A percentile compares a stretch with the other conserved stretches of the same genome.
These are phyloP conservation scores for Phoebastria nigripes DNA, from an alignment of 2,797 vertebrate genomes.

Conservation along the genomic window DNA sequence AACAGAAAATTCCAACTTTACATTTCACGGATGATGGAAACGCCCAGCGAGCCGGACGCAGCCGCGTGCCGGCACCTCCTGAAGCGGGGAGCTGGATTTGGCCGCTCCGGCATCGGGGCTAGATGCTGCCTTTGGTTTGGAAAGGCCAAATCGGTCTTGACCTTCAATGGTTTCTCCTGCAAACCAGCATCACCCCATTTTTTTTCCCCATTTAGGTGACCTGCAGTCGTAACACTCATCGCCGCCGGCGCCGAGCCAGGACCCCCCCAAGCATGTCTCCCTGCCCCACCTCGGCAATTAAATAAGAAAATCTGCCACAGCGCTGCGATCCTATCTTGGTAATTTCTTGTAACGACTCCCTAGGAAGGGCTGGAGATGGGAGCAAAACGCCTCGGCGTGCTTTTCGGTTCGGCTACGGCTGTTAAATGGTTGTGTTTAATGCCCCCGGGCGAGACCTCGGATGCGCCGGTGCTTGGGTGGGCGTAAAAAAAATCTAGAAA, in stretches of 20 bases:
- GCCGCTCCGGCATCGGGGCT: neutral
- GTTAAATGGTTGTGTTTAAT: neutral
- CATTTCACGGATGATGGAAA: neutral
- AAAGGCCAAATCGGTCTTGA: neutral
- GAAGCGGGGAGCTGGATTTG: neutral
- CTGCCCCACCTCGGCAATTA: neutral
- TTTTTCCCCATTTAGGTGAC: neutral
- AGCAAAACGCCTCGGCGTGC: neutral
- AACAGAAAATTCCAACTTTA: neutral
- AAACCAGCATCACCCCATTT: neutral
- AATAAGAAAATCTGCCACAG: neutral
- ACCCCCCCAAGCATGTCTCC: neutral
- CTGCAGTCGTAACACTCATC: neutral
- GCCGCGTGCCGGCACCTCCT: neutral
- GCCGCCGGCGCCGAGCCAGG: neutral
- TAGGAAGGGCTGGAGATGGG: neutral
- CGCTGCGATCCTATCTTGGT: neutral
- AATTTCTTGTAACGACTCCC: constrained; percentile 3
- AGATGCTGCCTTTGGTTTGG: neutral
- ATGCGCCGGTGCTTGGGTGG: rapidly evolving
- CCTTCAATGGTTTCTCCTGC: neutral
- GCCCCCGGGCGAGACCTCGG: neutral
- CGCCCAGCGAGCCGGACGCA: neutral
- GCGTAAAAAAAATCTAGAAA: neutral
- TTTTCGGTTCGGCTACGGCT: neutral